Base-by-base conservation (phyloP, 1,140 invertebrate genomes). In the Drosophila athabasca region DNA sequence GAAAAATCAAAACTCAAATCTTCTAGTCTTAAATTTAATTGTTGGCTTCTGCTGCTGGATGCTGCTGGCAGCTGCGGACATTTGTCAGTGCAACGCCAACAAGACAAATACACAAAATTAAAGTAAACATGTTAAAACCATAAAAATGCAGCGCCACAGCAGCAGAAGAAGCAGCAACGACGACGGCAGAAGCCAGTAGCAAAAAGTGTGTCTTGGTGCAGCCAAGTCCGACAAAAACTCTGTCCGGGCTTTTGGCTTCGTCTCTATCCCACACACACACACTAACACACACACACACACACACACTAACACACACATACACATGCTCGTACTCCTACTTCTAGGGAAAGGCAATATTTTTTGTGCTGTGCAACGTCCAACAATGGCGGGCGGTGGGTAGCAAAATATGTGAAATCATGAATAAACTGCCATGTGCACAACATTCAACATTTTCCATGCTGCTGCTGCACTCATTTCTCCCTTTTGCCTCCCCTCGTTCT, bases 361-460 rank as follows among this genome's bases (percentile, higher is more conserved):
- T 76, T 84, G 72, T 51, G 50, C 77, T 58, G 50, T 26, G 73
- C 71, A 76, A 26, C 61, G 62, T 65, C 58, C 51, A 39, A 22
- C 51, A 69, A 69, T 52, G 58, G 70, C 55, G 52, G 24, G 24
- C 24, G 4, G 24, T n/a, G 22, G 57, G 70, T 71, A 31, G 72
- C 70, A 52, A 88, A 83, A 88, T 88, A 88, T 88, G 83, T 88
- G 83, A 88, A 88, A 88, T 88, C 83, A 88, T 88, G 83, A 88
- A 88, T 88, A 88, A 88, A 88, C 83, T 88, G 83, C 83, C 83
- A 88, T 88, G 83, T 88, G 83, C 83, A 88, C 77, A 88, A 65
- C 83, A 79, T 82, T 87, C 78, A 87, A 75, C 66, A 81, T 81
- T 73, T 73, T 57, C 45, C 60, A 26, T 39, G 41, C 29, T 43